Percentiles rank a stretch among this genome's conserved stretches.
phyloP scores from a whole-genome alignment of 2,113 vertebrate species.

The Hemichromis elongatus region DNA sequence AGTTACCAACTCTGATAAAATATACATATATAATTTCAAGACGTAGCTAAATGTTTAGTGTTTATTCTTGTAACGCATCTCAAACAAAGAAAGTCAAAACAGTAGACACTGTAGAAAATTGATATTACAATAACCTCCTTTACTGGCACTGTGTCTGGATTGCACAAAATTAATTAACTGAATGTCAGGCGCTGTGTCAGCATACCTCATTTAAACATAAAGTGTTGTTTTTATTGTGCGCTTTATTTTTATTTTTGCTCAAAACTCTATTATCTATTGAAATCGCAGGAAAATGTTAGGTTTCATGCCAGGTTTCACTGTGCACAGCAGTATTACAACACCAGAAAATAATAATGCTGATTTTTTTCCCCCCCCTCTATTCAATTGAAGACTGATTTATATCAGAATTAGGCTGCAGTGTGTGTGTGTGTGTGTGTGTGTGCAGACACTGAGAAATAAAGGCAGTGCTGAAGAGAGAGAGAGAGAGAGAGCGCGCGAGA shows the following conservation, averaged over 20 bases:
- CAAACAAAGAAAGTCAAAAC: constrained; percentile 2
- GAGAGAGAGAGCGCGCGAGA: constrained; percentile 11
- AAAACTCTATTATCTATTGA: background rate
- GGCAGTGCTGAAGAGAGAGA: constrained; percentile 42
- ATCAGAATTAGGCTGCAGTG: constrained; percentile 43
- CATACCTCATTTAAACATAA: background rate
- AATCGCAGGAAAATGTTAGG: background rate
- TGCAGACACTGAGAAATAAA: constrained; percentile 46
- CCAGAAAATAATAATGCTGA: constrained; percentile 40
- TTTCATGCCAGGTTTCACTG: background rate
- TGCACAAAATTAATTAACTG: background rate
- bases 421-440: constrained; percentile 1
- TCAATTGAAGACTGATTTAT: constrained; percentile 61
- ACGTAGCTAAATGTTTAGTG: background rate
- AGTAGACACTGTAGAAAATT: background rate
- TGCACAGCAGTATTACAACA: background rate
- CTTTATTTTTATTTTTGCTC: background rate
- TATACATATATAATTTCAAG: background rate
- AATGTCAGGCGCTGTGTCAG: background rate
- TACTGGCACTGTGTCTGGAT: background rate
- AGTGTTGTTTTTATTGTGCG: background rate
- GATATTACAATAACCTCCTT: background rate
- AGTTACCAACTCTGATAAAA: background rate
- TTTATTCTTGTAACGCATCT: background rate
- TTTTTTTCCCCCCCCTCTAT: background rate